Evolutionary conservation across 2,797 vertebrate species (phyloP).

Genomic region (Mormyrops boulengeri): DNA sequence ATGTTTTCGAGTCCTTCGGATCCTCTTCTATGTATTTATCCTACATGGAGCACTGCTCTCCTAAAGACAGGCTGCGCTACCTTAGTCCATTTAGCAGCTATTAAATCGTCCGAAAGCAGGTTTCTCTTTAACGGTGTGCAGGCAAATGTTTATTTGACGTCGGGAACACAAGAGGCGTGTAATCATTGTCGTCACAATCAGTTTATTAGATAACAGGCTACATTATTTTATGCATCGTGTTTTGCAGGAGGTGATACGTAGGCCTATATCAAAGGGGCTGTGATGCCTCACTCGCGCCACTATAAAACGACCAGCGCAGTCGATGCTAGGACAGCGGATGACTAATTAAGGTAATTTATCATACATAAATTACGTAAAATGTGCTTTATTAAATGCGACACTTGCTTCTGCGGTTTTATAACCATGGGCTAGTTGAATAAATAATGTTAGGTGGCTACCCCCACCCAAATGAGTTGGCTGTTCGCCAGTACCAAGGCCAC

Average conservation of each 20-base stretch:
- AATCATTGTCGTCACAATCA: neutral
- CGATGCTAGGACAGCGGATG: neutral
- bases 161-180: neutral
- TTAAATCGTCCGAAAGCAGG: neutral
- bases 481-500: too few relatives aligned
- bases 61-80: neutral
- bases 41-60: neutral
- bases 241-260: neutral
- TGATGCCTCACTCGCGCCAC: neutral
- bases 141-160: neutral
- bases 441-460: neutral
- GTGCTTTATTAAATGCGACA: neutral
- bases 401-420: neutral
- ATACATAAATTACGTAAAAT: neutral
- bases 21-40: neutral
- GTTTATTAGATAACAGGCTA: neutral
- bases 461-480: too few relatives aligned
- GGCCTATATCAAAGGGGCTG: neutral
- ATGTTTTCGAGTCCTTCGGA: neutral
- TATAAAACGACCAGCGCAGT: neutral
- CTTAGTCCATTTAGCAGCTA: neutral
- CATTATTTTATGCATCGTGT: neutral
- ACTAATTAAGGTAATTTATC: constrained; percentile 7
- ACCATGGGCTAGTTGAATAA: neutral
- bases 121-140: neutral